phyloP scores from a whole-genome alignment of 2,113 vertebrate species.

The Pardalotus punctatus region DNA sequence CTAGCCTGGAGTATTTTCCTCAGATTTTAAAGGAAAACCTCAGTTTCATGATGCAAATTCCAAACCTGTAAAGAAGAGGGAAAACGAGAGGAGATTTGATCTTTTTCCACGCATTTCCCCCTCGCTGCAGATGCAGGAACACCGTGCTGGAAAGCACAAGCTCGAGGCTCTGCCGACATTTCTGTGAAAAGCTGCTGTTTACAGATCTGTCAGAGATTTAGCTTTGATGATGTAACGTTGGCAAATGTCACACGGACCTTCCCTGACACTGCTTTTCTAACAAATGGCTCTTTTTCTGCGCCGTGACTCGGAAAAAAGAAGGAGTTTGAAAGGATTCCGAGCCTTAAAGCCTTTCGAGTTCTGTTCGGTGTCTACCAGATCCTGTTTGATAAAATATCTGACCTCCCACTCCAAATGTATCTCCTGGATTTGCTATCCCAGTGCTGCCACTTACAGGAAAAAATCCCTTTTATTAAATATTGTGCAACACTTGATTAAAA shows the following conservation, averaged over 20 bases:
- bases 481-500: neutral
- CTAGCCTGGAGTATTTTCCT: neutral
- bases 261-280: slow-evolving; percentile 44
- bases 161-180: neutral
- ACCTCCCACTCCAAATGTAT: neutral
- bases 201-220: slow-evolving; percentile 48
- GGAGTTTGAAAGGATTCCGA: neutral
- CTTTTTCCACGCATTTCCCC: neutral
- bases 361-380: neutral
- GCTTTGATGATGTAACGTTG: slow-evolving; percentile 21
- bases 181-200: slow-evolving; percentile 27
- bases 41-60: neutral
- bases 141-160: neutral
- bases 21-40: neutral
- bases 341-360: neutral
- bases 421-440: neutral
- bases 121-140: neutral
- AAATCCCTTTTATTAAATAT: neutral
- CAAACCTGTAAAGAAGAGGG: neutral
- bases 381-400: neutral
- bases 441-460: neutral
- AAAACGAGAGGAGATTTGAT: neutral
- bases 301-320: neutral
- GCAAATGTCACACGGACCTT: slow-evolving; percentile 29
- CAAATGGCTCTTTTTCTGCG: slow-evolving; percentile 24